These are phyloP conservation scores for Lutjanus erythropterus DNA, from an alignment of 2,113 vertebrate genomes.

Conservation along the genomic window DNA sequence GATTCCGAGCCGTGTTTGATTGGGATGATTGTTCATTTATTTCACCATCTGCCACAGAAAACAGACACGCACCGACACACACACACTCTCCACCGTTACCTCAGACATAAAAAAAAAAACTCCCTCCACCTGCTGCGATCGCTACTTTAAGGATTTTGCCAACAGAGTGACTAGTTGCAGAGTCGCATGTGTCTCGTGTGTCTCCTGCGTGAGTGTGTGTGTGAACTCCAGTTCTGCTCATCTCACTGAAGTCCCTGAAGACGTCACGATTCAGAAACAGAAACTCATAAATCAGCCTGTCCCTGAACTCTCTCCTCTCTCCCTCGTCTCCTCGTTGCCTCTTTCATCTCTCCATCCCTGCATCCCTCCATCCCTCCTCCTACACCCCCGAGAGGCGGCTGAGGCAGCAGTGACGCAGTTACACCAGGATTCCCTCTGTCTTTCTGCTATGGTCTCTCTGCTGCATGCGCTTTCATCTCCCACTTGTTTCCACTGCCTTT, in stretches of 20 bases:
- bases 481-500: constrained; percentile 21
- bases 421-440: constrained; percentile 79
- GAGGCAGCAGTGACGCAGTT: constrained; percentile 80
- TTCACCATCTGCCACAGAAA: constrained; percentile 71
- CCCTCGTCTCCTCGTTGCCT: constrained; percentile 39
- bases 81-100: constrained; percentile 26
- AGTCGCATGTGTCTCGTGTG: constrained; percentile 45
- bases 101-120: constrained; percentile 45
- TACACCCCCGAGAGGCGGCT: constrained; percentile 56
- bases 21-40: constrained; percentile 75
- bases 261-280: constrained; percentile 71
- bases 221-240: constrained; percentile 63
- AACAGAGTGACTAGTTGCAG: constrained; percentile 51
- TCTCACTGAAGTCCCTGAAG: constrained; percentile 66
- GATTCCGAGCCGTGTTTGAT: constrained; percentile 56
- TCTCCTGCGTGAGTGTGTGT: constrained; percentile 37
- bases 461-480: constrained; percentile 44
- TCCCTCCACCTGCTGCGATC: constrained; percentile 49
- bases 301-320: constrained; percentile 67
- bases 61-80: background rate
- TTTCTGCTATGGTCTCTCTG: constrained; percentile 16
- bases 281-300: constrained; percentile 82
- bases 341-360: constrained; percentile 72
- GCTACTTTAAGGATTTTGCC: constrained; percentile 61
- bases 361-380: constrained; percentile 58